These are phyloP conservation scores for Aphidius ervi DNA, from an alignment of 1,140 invertebrate genomes.

Conservation along the genomic window DNA sequence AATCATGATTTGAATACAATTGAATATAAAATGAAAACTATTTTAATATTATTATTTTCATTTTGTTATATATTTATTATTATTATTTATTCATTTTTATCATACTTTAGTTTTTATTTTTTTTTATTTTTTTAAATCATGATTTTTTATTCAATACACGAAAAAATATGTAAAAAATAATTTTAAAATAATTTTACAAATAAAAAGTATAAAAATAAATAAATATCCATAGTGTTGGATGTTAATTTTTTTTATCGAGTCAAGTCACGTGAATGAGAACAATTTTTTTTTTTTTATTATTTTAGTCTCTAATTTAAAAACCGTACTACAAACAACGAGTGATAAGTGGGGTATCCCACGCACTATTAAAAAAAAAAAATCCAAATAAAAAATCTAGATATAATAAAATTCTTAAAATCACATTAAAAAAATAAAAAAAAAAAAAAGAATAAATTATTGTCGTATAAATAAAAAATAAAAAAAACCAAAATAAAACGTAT, in stretches of 20 bases:
- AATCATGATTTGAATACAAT: slow-evolving; percentile 11
- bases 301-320: slow-evolving; percentile 1
- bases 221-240: background rate
- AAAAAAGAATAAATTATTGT: slow-evolving; percentile 17
- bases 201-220: background rate
- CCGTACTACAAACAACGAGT: background rate
- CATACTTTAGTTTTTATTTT: background rate
- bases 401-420: too few relatives aligned
- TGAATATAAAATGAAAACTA: slow-evolving; percentile 5
- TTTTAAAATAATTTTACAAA: slow-evolving; percentile 2
- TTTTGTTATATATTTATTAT: background rate
- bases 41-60: too few relatives aligned
- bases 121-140: background rate
- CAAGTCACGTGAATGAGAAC: slow-evolving; percentile 4
- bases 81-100: background rate
- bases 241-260: background rate
- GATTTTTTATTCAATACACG: slow-evolving; percentile 2
- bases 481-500: slow-evolving; percentile 27
- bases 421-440: background rate
- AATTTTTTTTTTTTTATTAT: too few relatives aligned
- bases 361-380: too few relatives aligned
- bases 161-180: background rate
- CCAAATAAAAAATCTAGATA: too few relatives aligned
- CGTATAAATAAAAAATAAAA: slow-evolving; percentile 41
- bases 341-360: slow-evolving; percentile 8